These are phyloP conservation scores for Carterocephalus palaemon DNA, from an alignment of 2,888 invertebrate species.

Conservation along the genomic window DNA sequence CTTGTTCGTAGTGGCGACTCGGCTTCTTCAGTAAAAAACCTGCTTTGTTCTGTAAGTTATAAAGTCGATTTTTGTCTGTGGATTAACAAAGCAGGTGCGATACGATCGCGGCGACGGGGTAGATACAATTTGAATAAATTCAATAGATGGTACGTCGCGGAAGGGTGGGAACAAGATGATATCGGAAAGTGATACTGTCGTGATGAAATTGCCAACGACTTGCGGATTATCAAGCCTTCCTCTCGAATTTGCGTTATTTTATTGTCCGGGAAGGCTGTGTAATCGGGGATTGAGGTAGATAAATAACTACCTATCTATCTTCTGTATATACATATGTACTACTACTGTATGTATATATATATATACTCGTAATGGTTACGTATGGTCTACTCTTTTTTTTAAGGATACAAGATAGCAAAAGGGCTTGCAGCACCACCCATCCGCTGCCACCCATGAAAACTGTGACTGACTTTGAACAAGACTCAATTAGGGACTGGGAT, in stretches of 20 bases:
- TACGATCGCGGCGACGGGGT: slow-evolving; percentile 59
- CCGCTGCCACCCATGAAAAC: too few relatives aligned
- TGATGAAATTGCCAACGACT: slow-evolving; percentile 62
- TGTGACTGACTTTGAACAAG: too few relatives aligned
- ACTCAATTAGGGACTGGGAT: too few relatives aligned
- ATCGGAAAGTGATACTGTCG: slow-evolving; percentile 66
- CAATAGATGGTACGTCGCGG: slow-evolving; percentile 55
- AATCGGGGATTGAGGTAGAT: background rate
- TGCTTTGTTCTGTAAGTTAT: slow-evolving; percentile 12
- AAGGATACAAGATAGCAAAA: too few relatives aligned
- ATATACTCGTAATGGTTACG: too few relatives aligned
- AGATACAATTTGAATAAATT: slow-evolving; percentile 76
- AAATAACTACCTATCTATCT: background rate
- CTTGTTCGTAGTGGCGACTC: slow-evolving; percentile 55
- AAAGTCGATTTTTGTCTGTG: slow-evolving; percentile 37
- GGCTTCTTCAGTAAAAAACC: slow-evolving; percentile 28
- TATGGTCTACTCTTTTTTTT: too few relatives aligned
- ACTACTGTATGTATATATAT: too few relatives aligned
- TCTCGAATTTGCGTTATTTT: slow-evolving; percentile 38
- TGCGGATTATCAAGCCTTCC: slow-evolving; percentile 49
- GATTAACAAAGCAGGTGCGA: slow-evolving; percentile 55
- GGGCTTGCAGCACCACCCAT: too few relatives aligned
- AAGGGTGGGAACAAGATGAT: slow-evolving; percentile 45
- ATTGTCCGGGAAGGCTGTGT: slow-evolving; percentile 6
- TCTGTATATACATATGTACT: too few relatives aligned